Evolutionary conservation across 2,888 invertebrate species (phyloP).

Genomic region (Chrysolina oricalcia): DNA sequence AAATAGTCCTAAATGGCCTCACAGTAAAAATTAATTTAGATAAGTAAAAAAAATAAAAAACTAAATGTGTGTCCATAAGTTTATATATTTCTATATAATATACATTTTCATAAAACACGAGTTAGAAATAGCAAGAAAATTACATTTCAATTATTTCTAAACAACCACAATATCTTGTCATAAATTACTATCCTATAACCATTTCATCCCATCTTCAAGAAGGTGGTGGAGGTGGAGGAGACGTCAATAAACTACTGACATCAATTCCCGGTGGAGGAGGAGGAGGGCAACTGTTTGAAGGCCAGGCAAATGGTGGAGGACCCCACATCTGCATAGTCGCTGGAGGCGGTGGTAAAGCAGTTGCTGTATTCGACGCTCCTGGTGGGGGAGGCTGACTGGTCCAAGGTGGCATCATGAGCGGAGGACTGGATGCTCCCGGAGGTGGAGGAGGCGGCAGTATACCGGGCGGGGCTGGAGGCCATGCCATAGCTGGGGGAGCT

Average conservation of each 20-base stretch:
- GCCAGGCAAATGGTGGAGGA: conserved; percentile 72
- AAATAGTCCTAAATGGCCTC: no score
- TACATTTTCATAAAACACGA: background rate
- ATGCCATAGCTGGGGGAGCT: conserved; percentile 68
- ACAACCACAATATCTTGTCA: no score
- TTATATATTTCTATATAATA: background rate
- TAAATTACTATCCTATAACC: no score
- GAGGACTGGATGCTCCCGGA: conserved; percentile 73
- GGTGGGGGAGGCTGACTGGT: conserved; percentile 69
- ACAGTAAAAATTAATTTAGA: background rate
- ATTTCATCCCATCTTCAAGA: conserved; percentile 20
- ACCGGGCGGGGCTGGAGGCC: conserved; percentile 71
- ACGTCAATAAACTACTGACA: conserved; percentile 75
- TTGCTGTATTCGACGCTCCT: conserved; percentile 48
- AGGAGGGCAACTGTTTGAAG: conserved; percentile 70
- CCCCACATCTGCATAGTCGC: conserved; percentile 43
- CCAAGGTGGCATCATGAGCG: conserved; percentile 73
- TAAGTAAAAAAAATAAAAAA: background rate
- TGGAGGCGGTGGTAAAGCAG: conserved; percentile 42
- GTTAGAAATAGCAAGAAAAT: background rate
- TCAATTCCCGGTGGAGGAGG: conserved; percentile 74
- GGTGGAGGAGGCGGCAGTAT: conserved; percentile 72
- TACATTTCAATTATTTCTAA: no score
- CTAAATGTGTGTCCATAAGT: background rate
- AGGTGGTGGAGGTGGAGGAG: conserved; percentile 81